phyloP scores from a whole-genome alignment of 1,140 invertebrate species.

The Papilio helenus region DNA sequence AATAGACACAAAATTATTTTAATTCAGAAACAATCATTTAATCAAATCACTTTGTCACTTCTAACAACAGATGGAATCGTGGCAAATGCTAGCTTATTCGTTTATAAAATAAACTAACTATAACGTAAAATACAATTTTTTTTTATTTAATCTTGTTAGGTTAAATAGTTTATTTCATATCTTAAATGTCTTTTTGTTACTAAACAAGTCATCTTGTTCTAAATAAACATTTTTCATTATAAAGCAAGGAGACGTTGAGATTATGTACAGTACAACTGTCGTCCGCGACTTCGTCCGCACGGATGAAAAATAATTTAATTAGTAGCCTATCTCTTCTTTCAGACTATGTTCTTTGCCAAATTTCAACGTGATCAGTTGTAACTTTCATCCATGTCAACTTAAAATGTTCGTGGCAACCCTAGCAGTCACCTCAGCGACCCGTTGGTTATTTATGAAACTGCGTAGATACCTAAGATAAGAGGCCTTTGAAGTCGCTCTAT shows the following conservation, averaged over 20 bases:
- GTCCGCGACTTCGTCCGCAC: not conserved
- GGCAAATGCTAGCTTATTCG: too few relatives aligned
- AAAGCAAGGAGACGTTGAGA: too few relatives aligned
- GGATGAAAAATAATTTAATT: not conserved
- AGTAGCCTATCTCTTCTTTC: not conserved
- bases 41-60: too few relatives aligned
- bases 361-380: not conserved
- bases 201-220: too few relatives aligned
- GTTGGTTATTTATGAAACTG: conserved; percentile 54
- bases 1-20: not conserved
- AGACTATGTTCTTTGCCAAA: not conserved
- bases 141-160: too few relatives aligned
- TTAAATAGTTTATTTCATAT: too few relatives aligned
- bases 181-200: too few relatives aligned
- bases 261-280: not conserved
- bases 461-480: conserved; percentile 47
- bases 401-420: conserved; percentile 18
- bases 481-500: conserved; percentile 55
- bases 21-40: not conserved
- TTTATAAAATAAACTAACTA: too few relatives aligned
- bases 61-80: too few relatives aligned
- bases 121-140: too few relatives aligned
- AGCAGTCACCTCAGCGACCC: conserved; percentile 50
- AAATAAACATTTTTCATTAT: too few relatives aligned
- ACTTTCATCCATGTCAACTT: not conserved